Base-by-base conservation (phyloP, 2,888 invertebrate species). In the Metalampra italica region DNA sequence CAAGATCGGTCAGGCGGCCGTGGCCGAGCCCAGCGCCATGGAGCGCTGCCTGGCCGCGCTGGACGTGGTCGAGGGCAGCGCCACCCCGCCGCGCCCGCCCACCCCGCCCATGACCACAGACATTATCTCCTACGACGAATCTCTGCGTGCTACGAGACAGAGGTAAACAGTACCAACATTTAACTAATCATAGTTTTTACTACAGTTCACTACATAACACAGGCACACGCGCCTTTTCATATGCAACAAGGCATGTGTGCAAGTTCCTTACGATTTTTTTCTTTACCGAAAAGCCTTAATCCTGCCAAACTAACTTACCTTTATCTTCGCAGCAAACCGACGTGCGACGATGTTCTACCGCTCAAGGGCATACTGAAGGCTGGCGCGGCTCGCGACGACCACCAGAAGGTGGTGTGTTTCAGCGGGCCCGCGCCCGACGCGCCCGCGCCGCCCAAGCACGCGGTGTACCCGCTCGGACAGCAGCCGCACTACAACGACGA, bases 331-430 rank as follows among this genome's bases (percentile, higher is more conserved):
- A 88, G 88, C 56, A 81, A 84, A 54, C 84, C 84, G 2, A 64
- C 68, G 1, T 77, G 79, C 60, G 84, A 88, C 36, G 67, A 66
- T 49, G 59, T 86, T 0, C 5, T 67, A 34, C 89, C 89, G 0
- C 64, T 89, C 12, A 89, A 83, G 51, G 89, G 89, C 43, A 89
- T 88, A 37, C 69, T 89, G 7, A 87, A 84, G 57, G 81, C 89
- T 0, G 79, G 85, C 9, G 68, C 66, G 0, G 74, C 86, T 8
- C 71, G 74, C 9, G 87, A 86, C 14, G 89, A 88, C 54, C 85
- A 88, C 56, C 89, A 88, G 65, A 87, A 86, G 62, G 76, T 89
- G 56, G 87, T 89, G 12, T 89, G 88, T 74, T 89, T 89, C 73
- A 88, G 69, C 50, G 89, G 84, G 0, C 86, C 89, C 0, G 75